Evolutionary conservation across 2,113 vertebrate genomes (phyloP).

Genomic region (Eudyptes chrysolophus): DNA sequence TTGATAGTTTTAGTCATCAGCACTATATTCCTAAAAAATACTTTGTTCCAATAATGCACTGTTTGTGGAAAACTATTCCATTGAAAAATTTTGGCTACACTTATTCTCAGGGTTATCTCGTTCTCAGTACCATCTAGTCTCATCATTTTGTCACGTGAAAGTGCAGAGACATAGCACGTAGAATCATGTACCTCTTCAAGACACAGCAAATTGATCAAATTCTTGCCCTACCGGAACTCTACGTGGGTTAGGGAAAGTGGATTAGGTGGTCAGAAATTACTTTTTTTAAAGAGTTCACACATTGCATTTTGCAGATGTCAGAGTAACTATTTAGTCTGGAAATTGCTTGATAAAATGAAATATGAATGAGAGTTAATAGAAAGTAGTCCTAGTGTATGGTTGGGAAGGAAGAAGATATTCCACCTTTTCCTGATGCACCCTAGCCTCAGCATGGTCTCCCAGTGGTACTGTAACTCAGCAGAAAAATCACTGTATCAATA

Average conservation of each 20-base stretch:
- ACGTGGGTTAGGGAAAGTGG: slow-evolving; percentile 25
- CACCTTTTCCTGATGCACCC: neutral
- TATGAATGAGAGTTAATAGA: neutral
- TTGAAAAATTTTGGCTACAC: neutral
- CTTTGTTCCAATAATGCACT: neutral
- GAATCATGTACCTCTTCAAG: neutral
- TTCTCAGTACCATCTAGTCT: neutral
- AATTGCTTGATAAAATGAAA: neutral
- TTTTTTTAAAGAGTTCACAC: neutral
- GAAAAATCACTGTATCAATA: neutral
- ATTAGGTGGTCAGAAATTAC: slow-evolving; percentile 10
- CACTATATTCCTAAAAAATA: neutral
- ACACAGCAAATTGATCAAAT: neutral
- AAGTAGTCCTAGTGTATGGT: neutral
- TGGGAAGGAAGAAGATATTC: neutral
- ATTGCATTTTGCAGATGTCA: neutral
- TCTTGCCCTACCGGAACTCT: neutral
- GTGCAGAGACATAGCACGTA: neutral
- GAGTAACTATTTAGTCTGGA: neutral
- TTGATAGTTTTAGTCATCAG: neutral
- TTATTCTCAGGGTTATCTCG: neutral
- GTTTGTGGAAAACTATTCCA: neutral
- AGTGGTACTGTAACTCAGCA: neutral
- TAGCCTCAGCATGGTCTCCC: neutral
- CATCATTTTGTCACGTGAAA: neutral